These are phyloP conservation scores for Sciurus niger DNA, from an alignment of 2,113 vertebrate species.

Conservation along the genomic window DNA sequence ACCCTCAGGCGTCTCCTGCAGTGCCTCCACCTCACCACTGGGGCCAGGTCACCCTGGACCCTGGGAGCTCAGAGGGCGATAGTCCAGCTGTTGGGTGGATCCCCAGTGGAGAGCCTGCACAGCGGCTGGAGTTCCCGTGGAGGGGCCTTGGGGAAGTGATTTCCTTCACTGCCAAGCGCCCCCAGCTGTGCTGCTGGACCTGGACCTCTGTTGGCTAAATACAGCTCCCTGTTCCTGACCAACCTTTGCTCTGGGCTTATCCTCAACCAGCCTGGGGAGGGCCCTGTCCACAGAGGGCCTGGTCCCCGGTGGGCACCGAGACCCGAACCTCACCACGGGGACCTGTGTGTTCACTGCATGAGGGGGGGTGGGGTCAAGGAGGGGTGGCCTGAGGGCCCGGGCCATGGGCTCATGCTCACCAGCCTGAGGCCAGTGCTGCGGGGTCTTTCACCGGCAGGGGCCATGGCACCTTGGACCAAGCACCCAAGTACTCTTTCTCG, in stretches of 20 bases:
- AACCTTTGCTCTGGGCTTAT: accelerated
- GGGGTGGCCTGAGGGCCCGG: background rate
- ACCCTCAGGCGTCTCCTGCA: background rate
- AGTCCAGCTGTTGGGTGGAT: no score
- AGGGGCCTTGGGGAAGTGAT: no score
- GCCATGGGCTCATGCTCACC: accelerated
- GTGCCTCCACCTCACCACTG: accelerated
- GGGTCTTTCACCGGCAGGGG: accelerated
- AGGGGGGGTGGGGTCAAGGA: accelerated
- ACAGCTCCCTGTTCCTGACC: background rate
- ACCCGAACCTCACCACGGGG: background rate
- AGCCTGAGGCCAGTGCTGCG: accelerated
- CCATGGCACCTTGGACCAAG: accelerated
- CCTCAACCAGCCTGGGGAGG: accelerated
- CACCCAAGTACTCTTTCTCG: accelerated
- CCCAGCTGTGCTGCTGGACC: accelerated
- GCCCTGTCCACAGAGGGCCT: background rate
- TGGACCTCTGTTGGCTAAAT: background rate
- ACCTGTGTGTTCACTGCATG: accelerated
- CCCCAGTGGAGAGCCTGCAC: background rate
- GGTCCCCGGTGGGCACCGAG: background rate
- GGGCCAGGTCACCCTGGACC: background rate
- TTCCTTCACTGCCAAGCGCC: background rate
- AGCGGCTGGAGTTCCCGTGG: accelerated
- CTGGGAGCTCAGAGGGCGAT: background rate